Conservation (phyloP, 2,797 vertebrate genomes). For the Lophotriccus pileatus region DNA sequence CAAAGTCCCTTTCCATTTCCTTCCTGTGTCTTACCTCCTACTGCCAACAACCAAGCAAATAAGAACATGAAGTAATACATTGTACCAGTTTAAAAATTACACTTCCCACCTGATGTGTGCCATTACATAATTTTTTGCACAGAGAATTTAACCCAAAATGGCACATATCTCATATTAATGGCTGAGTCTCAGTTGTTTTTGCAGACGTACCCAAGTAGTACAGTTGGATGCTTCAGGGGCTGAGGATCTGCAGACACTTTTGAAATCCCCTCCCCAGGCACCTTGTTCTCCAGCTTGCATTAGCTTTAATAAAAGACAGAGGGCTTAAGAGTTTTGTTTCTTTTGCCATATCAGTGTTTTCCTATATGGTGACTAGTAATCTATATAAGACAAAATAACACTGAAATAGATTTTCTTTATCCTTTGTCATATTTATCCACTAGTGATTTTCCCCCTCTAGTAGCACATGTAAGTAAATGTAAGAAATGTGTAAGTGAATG, state of each 20-base stretch:
- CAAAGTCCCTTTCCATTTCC: neutral
- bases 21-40: neutral
- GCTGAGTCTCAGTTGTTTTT: neutral
- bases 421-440: neutral
- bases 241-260: neutral
- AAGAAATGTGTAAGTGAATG: neutral
- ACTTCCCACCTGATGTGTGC: neutral
- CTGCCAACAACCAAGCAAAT: neutral
- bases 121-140: neutral
- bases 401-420: neutral
- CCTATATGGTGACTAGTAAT: neutral
- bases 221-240: neutral
- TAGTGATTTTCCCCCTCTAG: neutral
- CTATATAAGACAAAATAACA: neutral
- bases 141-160: neutral
- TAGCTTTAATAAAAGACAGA: neutral
- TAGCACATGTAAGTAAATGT: neutral
- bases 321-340: neutral
- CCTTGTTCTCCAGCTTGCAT: neutral
- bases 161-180: neutral
- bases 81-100: neutral
- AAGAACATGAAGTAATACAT: neutral
- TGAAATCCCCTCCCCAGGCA: neutral
- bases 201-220: neutral
- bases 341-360: neutral